Evolutionary conservation across 2,113 vertebrate species (phyloP).

Genomic region (Carassius auratus): DNA sequence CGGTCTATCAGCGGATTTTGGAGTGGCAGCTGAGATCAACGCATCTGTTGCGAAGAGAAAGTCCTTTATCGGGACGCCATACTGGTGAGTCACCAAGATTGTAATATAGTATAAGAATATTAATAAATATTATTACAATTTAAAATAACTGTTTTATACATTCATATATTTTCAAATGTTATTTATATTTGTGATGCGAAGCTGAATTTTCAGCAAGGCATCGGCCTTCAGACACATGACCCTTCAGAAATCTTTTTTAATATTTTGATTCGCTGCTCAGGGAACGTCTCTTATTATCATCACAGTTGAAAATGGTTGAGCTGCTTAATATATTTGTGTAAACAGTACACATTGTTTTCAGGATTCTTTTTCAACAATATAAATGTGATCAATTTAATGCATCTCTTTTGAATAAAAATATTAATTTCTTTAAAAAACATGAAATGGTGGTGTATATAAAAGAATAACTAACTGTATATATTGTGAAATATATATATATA

Average conservation of each 20-base stretch:
- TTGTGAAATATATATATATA: not conserved
- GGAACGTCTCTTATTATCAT: not conserved
- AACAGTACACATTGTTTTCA: not conserved
- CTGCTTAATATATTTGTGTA: not conserved
- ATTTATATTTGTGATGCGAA: not conserved
- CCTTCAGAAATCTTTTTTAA: not conserved
- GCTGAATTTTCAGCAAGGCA: not conserved
- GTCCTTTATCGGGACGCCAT: conserved; percentile 80
- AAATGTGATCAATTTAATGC: not conserved
- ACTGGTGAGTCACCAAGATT: conserved; percentile 69
- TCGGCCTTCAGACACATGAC: not conserved
- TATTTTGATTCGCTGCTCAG: not conserved
- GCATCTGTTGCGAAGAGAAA: conserved; percentile 77
- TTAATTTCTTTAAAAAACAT: no score
- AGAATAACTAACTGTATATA: not conserved
- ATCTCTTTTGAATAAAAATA: not conserved
- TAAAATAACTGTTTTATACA: not conserved
- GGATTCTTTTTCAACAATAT: not conserved
- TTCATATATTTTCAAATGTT: not conserved
- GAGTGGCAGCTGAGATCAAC: conserved; percentile 77
- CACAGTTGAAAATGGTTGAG: not conserved
- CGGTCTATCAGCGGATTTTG: conserved; percentile 74
- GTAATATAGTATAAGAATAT: no score
- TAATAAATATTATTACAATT: not conserved
- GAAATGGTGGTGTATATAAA: not conserved